A percentile compares a stretch with the other conserved stretches of the same genome.
Conservation (phyloP, 2,113 vertebrate genomes). For the Desmodus rotundus region DNA sequence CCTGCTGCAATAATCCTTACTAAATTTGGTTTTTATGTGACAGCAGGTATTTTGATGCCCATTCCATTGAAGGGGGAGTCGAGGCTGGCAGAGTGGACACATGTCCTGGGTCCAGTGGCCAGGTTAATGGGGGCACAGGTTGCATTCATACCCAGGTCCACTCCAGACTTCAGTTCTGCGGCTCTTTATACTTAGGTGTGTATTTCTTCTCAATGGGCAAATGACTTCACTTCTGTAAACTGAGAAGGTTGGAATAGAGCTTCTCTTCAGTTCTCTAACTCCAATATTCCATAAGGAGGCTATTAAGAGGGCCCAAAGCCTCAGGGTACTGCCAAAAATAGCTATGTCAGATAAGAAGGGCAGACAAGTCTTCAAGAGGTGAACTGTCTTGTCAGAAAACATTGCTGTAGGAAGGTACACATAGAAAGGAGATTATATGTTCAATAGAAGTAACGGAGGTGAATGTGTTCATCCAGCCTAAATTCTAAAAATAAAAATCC, state of each 20-base stretch:
- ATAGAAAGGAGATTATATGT: not conserved
- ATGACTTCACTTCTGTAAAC: not conserved
- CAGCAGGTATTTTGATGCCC: not conserved
- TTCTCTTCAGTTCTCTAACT: not conserved
- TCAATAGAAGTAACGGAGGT: not conserved
- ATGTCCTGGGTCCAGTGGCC: not conserved
- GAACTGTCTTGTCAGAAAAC: not conserved
- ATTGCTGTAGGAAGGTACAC: not conserved
- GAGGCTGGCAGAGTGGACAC: not conserved
- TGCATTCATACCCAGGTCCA: not conserved
- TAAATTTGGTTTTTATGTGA: not conserved
- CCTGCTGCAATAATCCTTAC: not conserved
- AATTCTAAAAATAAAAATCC: conserved; percentile 15
- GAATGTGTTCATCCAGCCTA: not conserved
- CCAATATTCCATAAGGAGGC: not conserved
- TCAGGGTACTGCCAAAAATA: not conserved
- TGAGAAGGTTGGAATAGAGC: not conserved
- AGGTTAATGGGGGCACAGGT: not conserved
- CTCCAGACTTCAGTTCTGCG: not conserved
- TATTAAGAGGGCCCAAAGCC: not conserved
- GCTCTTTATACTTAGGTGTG: not conserved
- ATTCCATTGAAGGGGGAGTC: not conserved
- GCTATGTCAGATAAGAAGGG: not conserved
- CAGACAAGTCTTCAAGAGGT: not conserved
- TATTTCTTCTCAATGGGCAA: not conserved